A percentile compares a stretch with the other conserved stretches of the same genome.
phyloP scores from a whole-genome alignment of 2,113 vertebrate genomes.

The Synchiropus splendidus region DNA sequence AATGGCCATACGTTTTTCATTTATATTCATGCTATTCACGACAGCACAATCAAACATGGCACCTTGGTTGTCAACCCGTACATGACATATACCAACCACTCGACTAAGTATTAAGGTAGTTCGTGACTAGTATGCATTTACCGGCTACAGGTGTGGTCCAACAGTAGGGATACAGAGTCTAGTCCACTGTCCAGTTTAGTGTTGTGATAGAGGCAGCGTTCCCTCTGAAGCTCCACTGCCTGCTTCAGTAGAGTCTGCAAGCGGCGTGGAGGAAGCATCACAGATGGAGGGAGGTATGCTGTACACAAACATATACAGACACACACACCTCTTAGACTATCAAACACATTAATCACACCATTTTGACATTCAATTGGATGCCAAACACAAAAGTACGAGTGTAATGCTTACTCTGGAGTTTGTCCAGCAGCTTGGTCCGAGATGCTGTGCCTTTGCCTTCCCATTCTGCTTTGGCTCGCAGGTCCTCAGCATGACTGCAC shows the following conservation, averaged over 20 bases:
- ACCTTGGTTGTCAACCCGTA: too few relatives aligned
- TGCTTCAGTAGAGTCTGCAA: constrained; percentile 90
- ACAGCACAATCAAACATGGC: too few relatives aligned
- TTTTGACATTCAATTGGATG: not conserved
- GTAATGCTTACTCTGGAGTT: constrained; percentile 85
- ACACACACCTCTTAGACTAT: not conserved
- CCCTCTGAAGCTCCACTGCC: constrained; percentile 90
- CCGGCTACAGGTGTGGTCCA: constrained; percentile 96
- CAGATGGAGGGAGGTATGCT: constrained; percentile 93
- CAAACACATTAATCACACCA: not conserved
- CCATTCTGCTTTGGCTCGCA: constrained; percentile 93
- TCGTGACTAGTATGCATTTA: constrained; percentile 43
- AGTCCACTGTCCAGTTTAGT: constrained; percentile 87
- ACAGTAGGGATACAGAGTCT: constrained; percentile 88
- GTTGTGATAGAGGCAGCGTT: constrained; percentile 95
- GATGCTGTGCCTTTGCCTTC: constrained; percentile 90
- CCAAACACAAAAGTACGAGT: not conserved
- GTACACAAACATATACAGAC: constrained; percentile 2
- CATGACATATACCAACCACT: too few relatives aligned
- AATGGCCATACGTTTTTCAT: too few relatives aligned
- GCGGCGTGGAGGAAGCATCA: constrained; percentile 93
- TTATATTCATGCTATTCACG: too few relatives aligned
- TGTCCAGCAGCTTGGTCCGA: constrained; percentile 88
- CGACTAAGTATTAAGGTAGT: too few relatives aligned
- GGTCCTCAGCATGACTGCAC: constrained; percentile 93